A percentile compares a stretch with the other conserved stretches of the same genome.
phyloP scores from a whole-genome alignment of 2,888 invertebrate genomes.

The Luffia ferchaultella region DNA sequence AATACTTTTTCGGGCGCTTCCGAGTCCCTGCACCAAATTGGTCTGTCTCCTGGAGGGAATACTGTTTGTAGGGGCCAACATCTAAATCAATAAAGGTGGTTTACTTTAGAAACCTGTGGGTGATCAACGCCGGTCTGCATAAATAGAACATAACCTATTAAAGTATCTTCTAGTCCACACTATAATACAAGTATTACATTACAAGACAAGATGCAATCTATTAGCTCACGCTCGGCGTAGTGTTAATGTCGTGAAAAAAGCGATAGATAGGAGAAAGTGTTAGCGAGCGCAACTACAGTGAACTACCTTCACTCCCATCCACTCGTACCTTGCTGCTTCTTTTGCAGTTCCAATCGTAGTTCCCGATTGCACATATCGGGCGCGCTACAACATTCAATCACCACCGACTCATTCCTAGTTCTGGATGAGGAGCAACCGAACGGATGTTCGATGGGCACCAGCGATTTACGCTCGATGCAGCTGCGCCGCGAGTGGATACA shows the following conservation, averaged over 20 bases:
- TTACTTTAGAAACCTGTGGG: constrained; percentile 25
- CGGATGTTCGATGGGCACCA: constrained; percentile 82
- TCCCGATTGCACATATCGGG: constrained; percentile 77
- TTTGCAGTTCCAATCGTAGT: constrained; percentile 73
- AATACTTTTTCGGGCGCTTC: constrained; percentile 37
- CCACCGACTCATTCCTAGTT: constrained; percentile 78
- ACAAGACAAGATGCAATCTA: constrained; percentile 9
- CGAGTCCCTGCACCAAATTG: constrained; percentile 67
- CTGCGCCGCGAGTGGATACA: constrained; percentile 69
- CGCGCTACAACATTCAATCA: constrained; percentile 83
- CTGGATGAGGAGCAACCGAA: constrained; percentile 82
- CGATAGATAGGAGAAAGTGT: constrained; percentile 12
- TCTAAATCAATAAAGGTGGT: constrained; percentile 57
- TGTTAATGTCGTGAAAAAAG: constrained; percentile 12
- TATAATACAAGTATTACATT: too few species aligned
- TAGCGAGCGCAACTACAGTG: constrained; percentile 4
- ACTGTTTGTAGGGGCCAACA: constrained; percentile 66
- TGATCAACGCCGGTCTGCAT: constrained; percentile 51
- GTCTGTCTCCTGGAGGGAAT: constrained; percentile 68
- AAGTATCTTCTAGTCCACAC: background rate
- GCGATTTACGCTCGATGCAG: constrained; percentile 78
- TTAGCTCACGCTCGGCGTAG: constrained; percentile 11
- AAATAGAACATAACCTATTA: background rate
- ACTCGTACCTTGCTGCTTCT: constrained; percentile 73
- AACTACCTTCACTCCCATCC: constrained; percentile 27